Base-by-base conservation (phyloP, 2,113 vertebrate genomes). In the Plecturocebus donacophilus region DNA sequence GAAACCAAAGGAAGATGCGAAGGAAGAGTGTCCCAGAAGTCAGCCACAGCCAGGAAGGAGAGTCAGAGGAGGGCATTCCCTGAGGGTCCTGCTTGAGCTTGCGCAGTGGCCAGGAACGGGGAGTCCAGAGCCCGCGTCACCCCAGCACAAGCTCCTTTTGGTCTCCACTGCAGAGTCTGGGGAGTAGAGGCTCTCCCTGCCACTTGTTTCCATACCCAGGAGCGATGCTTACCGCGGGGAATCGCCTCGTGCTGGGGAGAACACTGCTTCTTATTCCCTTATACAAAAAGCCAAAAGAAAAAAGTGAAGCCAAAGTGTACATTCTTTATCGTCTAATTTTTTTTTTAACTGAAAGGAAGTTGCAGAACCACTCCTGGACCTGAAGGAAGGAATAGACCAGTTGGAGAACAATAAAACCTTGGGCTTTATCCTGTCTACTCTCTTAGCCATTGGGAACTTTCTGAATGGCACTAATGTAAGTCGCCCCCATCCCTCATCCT, bases 321-420 rank as follows among this genome's bases (percentile, higher is more conserved):
- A 2, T 35, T 93, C 23, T 52, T 90, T 82, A 32, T 93, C 25
- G 38, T 90, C 49, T 94, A 87, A 66, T 95, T 89, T 94, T 98
- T 91, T 98, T 0, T 98, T 97, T 91, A 56, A 94, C 25, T 93
- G 95, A 92, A 96, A 99, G 99, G 99, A 99, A 99, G 99, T 99
- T 95, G 99, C 99, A 92, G 99, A 99, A 98, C 99, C 99, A 47
- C 98, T 99, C 95, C 99, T 99, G 98, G 99, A 99, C 98, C 98
- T 99, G 97, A 99, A 99, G 98, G 99, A 99, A 99, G 99, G 99
- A 98, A 99, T 99, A 99, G 99, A 99, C 97, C 99, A 99, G 98
- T 96, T 99, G 97, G 99, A 99, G 98, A 99, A 99, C 96, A 99
- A 99, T 98, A 99, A 99, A 98, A 99, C 99, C 1, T 99, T 99